Evolutionary conservation across 2,113 vertebrate genomes (phyloP).

Genomic region (Pungitius pungitius): DNA sequence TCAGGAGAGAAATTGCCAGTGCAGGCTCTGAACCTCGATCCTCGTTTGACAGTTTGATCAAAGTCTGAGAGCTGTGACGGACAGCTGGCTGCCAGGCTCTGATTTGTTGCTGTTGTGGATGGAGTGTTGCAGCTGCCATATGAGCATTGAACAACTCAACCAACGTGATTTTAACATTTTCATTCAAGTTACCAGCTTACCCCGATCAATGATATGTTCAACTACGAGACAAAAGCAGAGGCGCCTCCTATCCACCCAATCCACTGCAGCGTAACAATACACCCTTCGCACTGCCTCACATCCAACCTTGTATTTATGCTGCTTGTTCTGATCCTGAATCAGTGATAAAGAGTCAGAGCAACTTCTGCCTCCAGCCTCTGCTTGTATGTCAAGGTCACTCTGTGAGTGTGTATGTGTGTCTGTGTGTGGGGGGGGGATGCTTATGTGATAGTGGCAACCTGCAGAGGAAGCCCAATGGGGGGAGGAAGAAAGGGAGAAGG

Average conservation of each 20-base stretch:
- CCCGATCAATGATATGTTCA: too few relatives aligned
- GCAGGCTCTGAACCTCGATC: background rate
- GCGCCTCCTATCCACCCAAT: background rate
- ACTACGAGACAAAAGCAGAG: background rate
- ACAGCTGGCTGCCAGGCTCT: too few relatives aligned
- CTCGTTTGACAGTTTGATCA: background rate
- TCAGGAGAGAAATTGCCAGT: too few relatives aligned
- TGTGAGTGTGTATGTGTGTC: conserved; percentile 33
- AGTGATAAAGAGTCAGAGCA: conserved; percentile 56
- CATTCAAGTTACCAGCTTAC: too few relatives aligned
- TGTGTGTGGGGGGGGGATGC: conserved; percentile 38
- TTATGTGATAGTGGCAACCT: conserved; percentile 55
- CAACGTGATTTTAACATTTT: background rate
- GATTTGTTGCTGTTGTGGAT: too few relatives aligned
- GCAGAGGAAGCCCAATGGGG: conserved; percentile 68
- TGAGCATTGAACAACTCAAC: too few relatives aligned
- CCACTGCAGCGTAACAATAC: background rate
- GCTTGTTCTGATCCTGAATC: conserved; percentile 34
- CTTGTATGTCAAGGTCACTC: conserved; percentile 54
- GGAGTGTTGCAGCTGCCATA: too few relatives aligned
- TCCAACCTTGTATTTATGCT: conserved; percentile 21
- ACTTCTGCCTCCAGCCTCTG: conserved; percentile 36
- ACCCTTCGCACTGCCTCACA: background rate
- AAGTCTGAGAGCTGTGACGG: too few relatives aligned
- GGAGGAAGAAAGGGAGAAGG: conserved; percentile 47